Conservation (phyloP, 1,140 invertebrate species). For the Drosophila arizonae region DNA sequence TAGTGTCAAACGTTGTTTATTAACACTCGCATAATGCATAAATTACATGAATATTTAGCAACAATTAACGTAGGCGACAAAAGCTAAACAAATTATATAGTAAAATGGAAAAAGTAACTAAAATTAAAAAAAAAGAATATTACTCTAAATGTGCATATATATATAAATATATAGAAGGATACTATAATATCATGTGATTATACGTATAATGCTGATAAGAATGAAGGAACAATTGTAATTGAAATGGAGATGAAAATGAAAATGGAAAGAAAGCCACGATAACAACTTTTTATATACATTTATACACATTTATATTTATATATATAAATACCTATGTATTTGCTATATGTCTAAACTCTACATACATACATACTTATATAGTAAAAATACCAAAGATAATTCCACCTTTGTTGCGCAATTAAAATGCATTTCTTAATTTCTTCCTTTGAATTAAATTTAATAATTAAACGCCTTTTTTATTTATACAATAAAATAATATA, state of each 20-base stretch:
- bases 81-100: conserved; percentile 46
- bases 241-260: conserved; percentile 24
- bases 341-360: conserved; percentile 48
- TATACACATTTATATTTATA: conserved; percentile 35
- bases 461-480: conserved; percentile 74
- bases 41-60: conserved; percentile 58
- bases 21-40: conserved; percentile 53
- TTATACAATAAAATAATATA: conserved; percentile 66
- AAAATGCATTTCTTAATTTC: conserved; percentile 75
- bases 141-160: conserved; percentile 63
- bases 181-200: conserved; percentile 73
- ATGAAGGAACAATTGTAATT: conserved; percentile 19
- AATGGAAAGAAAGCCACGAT: conserved; percentile 31
- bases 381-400: conserved; percentile 79
- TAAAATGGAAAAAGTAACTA: conserved; percentile 32
- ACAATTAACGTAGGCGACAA: conserved; percentile 63
- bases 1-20: conserved; percentile 61
- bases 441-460: conserved; percentile 68
- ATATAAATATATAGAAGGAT: conserved; percentile 39
- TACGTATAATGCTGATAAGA: conserved; percentile 43
- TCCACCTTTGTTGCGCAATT: conserved; percentile 79
- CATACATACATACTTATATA: conserved; percentile 62
- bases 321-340: conserved; percentile 53
- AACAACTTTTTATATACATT: conserved; percentile 63
- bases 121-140: conserved; percentile 24